phyloP scores from a whole-genome alignment of 2,113 vertebrate genomes.

The Asarcornis scutulata region DNA sequence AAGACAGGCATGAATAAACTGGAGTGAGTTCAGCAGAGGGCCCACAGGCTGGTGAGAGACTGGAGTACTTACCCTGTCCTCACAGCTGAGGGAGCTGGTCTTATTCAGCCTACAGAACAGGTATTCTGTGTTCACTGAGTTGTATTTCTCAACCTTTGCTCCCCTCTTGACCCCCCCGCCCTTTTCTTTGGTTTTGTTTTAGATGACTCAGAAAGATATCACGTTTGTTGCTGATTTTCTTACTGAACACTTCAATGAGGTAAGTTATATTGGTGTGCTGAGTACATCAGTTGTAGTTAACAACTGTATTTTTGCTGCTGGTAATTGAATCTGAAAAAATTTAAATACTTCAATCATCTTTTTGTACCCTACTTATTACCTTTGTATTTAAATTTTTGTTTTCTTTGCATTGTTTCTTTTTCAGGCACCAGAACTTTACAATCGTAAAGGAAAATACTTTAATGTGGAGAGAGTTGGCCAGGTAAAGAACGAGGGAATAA shows the following conservation, averaged over 20 bases:
- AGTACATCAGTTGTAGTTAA: background rate
- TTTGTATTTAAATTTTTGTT: background rate
- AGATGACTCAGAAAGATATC: constrained; percentile 99
- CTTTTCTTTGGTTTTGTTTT: background rate
- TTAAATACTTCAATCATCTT: background rate
- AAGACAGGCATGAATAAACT: background rate
- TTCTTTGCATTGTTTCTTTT: constrained; percentile 4
- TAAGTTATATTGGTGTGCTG: constrained; percentile 59
- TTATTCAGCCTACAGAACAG: background rate
- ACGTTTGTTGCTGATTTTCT: constrained; percentile 98
- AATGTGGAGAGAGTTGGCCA: constrained; percentile 97
- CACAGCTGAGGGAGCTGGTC: background rate
- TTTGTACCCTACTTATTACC: background rate
- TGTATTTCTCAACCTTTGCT: background rate
- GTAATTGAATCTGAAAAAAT: background rate
- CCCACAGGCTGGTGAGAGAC: background rate
- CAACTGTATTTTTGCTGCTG: background rate
- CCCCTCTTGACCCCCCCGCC: background rate
- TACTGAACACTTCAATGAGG: constrained; percentile 98
- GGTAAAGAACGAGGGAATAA: constrained; percentile 73
- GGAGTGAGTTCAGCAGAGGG: background rate
- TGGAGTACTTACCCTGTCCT: background rate
- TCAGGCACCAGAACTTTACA: constrained; percentile 96
- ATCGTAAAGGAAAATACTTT: constrained; percentile 97
- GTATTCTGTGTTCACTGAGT: background rate